phyloP scores from a whole-genome alignment of 2,113 vertebrate species.

The Uria aalge region DNA sequence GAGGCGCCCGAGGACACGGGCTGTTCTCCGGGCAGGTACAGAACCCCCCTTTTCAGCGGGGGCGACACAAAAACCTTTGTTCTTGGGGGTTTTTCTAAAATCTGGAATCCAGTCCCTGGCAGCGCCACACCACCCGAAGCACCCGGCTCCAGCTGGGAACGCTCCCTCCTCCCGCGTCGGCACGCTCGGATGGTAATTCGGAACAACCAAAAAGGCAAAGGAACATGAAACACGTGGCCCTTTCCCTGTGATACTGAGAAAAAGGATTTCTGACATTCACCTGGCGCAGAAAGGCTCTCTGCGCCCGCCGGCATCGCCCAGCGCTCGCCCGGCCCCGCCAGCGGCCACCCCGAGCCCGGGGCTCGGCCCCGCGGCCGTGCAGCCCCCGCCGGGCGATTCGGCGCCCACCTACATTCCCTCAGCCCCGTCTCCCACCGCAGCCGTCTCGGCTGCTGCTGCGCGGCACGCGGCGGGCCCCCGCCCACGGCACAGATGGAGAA shows the following conservation, averaged over 20 bases:
- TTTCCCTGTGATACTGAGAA: not conserved
- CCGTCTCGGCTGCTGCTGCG: not conserved
- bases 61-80: not conserved
- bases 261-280: not conserved
- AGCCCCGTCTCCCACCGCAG: no score
- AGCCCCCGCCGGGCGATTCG: accelerated
- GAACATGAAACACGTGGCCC: accelerated
- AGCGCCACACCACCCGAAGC: not conserved
- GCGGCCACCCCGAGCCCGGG: no score
- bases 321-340: no score
- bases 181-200: accelerated
- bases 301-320: not conserved
- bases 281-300: accelerated
- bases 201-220: not conserved
- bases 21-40: not conserved
- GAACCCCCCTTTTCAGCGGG: accelerated
- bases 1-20: accelerated
- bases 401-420: not conserved
- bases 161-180: not conserved
- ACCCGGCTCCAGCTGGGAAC: accelerated
- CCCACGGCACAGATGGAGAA: not conserved
- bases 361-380: not conserved
- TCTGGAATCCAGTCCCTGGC: not conserved
- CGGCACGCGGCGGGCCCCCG: accelerated
- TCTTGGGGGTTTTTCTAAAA: not conserved